A percentile compares a stretch with the other conserved stretches of the same genome.
These are phyloP conservation scores for Spialia ferax DNA, from an alignment of 2,888 invertebrate species.

Conservation along the genomic window DNA sequence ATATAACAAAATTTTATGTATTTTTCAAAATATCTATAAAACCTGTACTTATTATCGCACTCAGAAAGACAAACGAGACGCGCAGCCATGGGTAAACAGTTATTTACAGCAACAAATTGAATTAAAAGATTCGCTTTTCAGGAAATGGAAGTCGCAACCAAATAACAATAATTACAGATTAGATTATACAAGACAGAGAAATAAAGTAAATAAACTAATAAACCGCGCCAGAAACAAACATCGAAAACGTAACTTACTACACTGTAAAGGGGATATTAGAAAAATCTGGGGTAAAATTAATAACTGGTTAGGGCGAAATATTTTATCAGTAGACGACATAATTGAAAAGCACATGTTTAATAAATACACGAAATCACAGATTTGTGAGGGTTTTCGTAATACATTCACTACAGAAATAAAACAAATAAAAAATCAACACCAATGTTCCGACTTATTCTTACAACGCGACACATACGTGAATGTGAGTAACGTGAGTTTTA, in stretches of 20 bases:
- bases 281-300: conserved; percentile 27
- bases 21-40: conserved; percentile 13
- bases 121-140: conserved; percentile 11
- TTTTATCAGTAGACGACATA: conserved; percentile 12
- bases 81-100: background rate
- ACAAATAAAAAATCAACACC: conserved; percentile 3
- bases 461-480: background rate
- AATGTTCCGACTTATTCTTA: background rate
- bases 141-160: conserved; percentile 24
- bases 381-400: background rate
- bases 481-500: conserved; percentile 11
- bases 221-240: conserved; percentile 9
- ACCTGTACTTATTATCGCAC: conserved; percentile 1
- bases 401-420: conserved; percentile 12
- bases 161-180: conserved; percentile 28
- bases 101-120: background rate
- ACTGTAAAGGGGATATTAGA: conserved; percentile 17
- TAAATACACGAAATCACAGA: background rate
- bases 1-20: background rate
- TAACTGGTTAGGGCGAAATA: conserved; percentile 18
- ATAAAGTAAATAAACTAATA: conserved; percentile 11
- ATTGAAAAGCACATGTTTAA: conserved; percentile 22
- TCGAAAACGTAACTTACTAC: conserved; percentile 6
- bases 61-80: background rate
- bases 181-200: conserved; percentile 21